phyloP scores from a whole-genome alignment of 1,140 invertebrate species.

The Aplysia californica region DNA sequence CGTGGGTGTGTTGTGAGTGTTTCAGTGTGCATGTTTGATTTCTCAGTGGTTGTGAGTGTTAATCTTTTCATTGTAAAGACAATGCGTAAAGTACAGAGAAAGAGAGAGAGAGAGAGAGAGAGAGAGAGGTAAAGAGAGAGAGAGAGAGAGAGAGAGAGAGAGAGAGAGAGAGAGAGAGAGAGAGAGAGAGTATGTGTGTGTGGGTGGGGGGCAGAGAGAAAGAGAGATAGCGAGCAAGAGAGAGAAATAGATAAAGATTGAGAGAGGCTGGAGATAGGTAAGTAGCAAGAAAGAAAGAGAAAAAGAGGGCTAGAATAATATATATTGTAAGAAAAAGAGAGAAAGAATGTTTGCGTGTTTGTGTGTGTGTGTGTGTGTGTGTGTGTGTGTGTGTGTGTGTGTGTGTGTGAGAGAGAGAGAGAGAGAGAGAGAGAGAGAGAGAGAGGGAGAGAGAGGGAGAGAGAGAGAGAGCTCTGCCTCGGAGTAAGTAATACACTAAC shows the following conservation, averaged over 20 bases:
- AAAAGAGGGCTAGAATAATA: background rate
- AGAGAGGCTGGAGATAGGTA: background rate
- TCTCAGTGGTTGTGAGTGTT: background rate
- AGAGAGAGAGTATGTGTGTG: constrained; percentile 20
- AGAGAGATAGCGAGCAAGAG: constrained; percentile 5
- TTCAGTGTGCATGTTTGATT: background rate
- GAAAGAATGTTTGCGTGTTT: background rate
- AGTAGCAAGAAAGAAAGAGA: background rate
- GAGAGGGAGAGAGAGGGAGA: too few relatives aligned
- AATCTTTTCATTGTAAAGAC: background rate
- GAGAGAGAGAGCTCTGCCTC: too few relatives aligned
- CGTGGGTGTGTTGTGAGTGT: background rate
- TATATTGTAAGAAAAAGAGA: background rate
- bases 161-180: constrained; percentile 6
- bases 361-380: too few relatives aligned
- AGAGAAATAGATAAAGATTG: background rate
- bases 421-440: too few relatives aligned
- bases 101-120: background rate
- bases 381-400: too few relatives aligned
- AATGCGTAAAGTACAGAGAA: background rate
- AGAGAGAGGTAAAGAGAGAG: too few relatives aligned
- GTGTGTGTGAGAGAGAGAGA: too few relatives aligned
- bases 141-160: constrained; percentile 4
- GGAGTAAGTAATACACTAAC: too few relatives aligned
- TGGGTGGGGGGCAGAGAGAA: too few relatives aligned